Evolutionary conservation across 2,113 vertebrate species (phyloP).

Genomic region (Sylvicapra grimmia): DNA sequence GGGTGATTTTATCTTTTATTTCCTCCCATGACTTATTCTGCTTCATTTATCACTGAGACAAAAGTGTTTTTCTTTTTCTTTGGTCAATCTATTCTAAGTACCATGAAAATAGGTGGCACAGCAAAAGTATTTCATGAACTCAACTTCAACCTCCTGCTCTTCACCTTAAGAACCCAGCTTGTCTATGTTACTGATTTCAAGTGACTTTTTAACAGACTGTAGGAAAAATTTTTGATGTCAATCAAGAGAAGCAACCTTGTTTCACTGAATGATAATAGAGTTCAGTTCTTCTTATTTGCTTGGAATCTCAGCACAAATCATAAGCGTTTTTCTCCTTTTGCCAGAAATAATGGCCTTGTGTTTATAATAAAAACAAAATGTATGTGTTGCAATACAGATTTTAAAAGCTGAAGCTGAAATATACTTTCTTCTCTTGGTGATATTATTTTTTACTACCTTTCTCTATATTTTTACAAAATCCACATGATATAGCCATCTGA

Average conservation of each 20-base stretch:
- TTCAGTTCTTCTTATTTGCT: conserved; percentile 44
- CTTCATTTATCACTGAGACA: conserved; percentile 32
- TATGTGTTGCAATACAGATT: background rate
- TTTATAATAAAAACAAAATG: conserved; percentile 63
- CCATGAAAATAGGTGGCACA: background rate
- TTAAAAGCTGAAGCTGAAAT: conserved; percentile 37
- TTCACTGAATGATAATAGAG: conserved; percentile 33
- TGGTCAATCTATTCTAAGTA: background rate
- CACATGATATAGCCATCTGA: background rate
- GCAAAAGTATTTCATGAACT: background rate
- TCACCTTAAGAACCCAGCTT: conserved; percentile 32
- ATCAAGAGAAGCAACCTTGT: conserved; percentile 43
- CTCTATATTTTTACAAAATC: background rate
- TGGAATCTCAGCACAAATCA: conserved; percentile 49
- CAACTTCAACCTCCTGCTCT: conserved; percentile 42
- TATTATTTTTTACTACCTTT: conserved; percentile 29
- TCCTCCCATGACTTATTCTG: background rate
- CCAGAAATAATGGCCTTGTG: conserved; percentile 45
- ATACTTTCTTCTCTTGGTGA: conserved; percentile 9
- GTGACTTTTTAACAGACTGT: conserved; percentile 38
- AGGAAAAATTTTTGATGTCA: conserved; percentile 36
- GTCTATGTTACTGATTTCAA: conserved; percentile 47
- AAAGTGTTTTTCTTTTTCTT: background rate
- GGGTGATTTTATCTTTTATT: conserved; percentile 14
- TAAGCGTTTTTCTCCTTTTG: conserved; percentile 42